A percentile compares a stretch with the other conserved stretches of the same genome.
These are phyloP conservation scores for Thunnus thynnus DNA, from an alignment of 2,113 vertebrate genomes.

Conservation along the genomic window DNA sequence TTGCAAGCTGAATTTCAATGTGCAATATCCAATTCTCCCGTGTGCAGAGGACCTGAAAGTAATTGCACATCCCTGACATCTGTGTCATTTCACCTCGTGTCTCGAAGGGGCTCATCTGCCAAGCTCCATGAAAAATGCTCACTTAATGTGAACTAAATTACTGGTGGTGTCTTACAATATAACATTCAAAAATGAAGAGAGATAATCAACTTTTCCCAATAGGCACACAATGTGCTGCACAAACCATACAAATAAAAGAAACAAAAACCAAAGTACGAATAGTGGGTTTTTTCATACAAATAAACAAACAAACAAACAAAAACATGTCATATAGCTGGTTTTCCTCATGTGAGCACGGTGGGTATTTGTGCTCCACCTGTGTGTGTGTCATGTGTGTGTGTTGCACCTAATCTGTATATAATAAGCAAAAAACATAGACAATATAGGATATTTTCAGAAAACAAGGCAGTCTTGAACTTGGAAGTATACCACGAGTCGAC, in stretches of 20 bases:
- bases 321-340: too few species aligned
- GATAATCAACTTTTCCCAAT: neutral
- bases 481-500: too few species aligned
- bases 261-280: neutral
- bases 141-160: conserved; percentile 33
- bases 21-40: conserved; percentile 24
- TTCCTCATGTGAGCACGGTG: too few species aligned
- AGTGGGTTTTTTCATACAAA: too few species aligned
- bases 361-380: too few species aligned
- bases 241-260: neutral
- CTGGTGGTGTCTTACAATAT: conserved; percentile 11
- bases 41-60: conserved; percentile 8
- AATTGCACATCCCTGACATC: conserved; percentile 53
- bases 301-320: too few species aligned
- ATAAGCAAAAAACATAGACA: too few species aligned
- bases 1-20: conserved; percentile 49
- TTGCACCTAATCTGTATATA: too few species aligned
- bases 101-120: conserved; percentile 36
- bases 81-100: conserved; percentile 64
- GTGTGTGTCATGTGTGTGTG: too few species aligned
- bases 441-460: too few species aligned
- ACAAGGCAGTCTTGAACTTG: too few species aligned
- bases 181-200: conserved; percentile 36
- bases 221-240: neutral
- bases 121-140: conserved; percentile 45